phyloP scores from a whole-genome alignment of 2,797 vertebrate species.

The Anabas testudineus region DNA sequence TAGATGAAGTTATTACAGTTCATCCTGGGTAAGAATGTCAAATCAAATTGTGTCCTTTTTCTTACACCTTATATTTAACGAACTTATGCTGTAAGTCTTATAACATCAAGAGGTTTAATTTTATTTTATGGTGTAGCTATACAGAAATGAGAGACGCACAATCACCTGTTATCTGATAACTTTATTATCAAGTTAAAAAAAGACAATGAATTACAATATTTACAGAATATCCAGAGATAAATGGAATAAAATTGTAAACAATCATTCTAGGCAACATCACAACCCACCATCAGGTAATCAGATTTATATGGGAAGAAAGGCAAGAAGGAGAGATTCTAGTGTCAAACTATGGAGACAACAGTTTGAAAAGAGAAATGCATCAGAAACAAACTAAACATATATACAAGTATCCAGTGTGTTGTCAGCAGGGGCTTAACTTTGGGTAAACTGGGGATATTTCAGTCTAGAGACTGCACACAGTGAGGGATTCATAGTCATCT shows the following conservation, averaged over 20 bases:
- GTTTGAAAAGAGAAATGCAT: conserved; percentile 81
- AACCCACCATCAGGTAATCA: conserved; percentile 90
- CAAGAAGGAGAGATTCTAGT: conserved; percentile 85
- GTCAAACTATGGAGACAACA: conserved; percentile 85
- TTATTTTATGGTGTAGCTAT: neutral
- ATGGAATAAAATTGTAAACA: conserved; percentile 97
- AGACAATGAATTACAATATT: conserved; percentile 99
- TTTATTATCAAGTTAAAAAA: conserved; percentile 99
- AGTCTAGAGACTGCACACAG: conserved; percentile 77
- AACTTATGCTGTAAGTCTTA: no score
- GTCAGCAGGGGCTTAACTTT: conserved; percentile 79
- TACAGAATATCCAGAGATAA: conserved; percentile 97
- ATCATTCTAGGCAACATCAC: conserved; percentile 93
- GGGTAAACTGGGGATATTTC: conserved; percentile 67
- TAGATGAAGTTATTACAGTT: no score
- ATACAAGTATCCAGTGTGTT: conserved; percentile 90
- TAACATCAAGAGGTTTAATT: neutral
- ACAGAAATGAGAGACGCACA: conserved; percentile 17
- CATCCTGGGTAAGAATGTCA: no score
- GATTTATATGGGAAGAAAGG: conserved; percentile 87
- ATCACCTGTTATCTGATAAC: conserved; percentile 89
- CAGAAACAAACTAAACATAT: conserved; percentile 84
- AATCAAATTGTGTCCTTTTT: no score
- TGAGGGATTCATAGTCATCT: conserved; percentile 76
- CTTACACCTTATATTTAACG: no score